These are phyloP conservation scores for Pelochelys cantorii DNA, from an alignment of 2,797 vertebrate genomes.

Conservation along the genomic window DNA sequence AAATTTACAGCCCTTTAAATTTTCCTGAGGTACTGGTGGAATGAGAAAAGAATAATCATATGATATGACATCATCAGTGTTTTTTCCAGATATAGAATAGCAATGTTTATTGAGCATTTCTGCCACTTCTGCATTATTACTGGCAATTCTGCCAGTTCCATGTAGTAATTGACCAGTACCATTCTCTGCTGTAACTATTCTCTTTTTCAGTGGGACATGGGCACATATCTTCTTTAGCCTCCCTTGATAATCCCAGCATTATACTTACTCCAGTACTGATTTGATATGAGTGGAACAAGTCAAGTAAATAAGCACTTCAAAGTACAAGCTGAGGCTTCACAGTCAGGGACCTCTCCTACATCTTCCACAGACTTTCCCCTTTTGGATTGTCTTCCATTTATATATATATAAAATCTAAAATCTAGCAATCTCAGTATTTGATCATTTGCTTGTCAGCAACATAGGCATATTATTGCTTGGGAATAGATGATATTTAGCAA, in stretches of 20 bases:
- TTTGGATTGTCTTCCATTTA: neutral
- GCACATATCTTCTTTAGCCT: neutral
- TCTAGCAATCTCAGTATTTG: neutral
- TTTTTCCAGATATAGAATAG: neutral
- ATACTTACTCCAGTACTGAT: neutral
- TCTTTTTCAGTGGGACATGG: neutral
- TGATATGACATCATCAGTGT: neutral
- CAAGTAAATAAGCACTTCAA: rapidly evolving
- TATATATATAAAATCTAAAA: neutral
- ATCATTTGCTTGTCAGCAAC: neutral
- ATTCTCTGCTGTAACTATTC: neutral
- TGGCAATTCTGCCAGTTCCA: neutral
- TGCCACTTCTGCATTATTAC: neutral
- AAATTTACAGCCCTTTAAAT: neutral
- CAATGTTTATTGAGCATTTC: neutral
- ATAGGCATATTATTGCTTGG: neutral
- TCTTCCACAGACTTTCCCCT: neutral
- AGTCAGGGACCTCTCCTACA: neutral
- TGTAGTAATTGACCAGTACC: neutral
- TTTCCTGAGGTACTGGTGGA: neutral
- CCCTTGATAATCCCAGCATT: neutral
- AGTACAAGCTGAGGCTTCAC: neutral
- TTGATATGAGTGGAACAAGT: neutral
- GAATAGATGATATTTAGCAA: conserved; percentile 7
- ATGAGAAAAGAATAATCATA: neutral